A percentile compares a stretch with the other conserved stretches of the same genome.
Conservation (phyloP, 2,888 invertebrate genomes). For the Sclerodermus sp. region DNA sequence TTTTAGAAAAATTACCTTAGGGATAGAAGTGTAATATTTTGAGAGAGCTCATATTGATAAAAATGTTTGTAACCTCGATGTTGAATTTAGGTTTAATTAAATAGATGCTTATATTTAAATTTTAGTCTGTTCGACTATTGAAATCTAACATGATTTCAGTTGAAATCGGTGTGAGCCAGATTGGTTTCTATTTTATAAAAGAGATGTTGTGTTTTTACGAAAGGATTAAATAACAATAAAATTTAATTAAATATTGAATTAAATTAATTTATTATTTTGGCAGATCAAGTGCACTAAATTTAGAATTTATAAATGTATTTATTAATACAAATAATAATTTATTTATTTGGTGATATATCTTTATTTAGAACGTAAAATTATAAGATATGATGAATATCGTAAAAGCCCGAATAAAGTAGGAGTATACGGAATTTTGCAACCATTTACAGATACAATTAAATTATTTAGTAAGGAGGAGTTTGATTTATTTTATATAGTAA, state of each 20-base stretch:
- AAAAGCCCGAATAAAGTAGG: slow-evolving; percentile 75
- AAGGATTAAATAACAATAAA: slow-evolving; percentile 66
- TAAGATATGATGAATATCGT: slow-evolving; percentile 72
- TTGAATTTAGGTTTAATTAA: slow-evolving; percentile 77
- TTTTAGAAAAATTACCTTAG: slow-evolving; percentile 82
- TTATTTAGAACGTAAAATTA: slow-evolving; percentile 72
- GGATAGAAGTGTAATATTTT: slow-evolving; percentile 84
- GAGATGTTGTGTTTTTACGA: slow-evolving; percentile 71
- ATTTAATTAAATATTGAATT: slow-evolving; percentile 47
- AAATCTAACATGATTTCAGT: slow-evolving; percentile 87
- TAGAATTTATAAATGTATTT: slow-evolving; percentile 63
- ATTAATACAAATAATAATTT: no score
- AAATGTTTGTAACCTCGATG: slow-evolving; percentile 85
- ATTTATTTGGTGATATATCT: no score
- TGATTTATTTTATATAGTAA: no score
- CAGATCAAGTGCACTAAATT: slow-evolving; percentile 65
- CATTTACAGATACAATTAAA: slow-evolving; percentile 74
- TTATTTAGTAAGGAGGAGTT: slow-evolving; percentile 74
- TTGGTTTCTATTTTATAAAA: slow-evolving; percentile 79
- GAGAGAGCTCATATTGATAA: slow-evolving; percentile 73
- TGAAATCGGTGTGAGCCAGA: slow-evolving; percentile 84
- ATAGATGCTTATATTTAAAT: slow-evolving; percentile 68
- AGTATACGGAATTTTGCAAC: slow-evolving; percentile 66
- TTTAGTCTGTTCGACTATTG: slow-evolving; percentile 82
- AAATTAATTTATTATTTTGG: slow-evolving; percentile 58